A percentile compares a stretch with the other conserved stretches of the same genome.
Conservation (phyloP, 2,888 invertebrate genomes). For the Tenthredo distinguenda region DNA sequence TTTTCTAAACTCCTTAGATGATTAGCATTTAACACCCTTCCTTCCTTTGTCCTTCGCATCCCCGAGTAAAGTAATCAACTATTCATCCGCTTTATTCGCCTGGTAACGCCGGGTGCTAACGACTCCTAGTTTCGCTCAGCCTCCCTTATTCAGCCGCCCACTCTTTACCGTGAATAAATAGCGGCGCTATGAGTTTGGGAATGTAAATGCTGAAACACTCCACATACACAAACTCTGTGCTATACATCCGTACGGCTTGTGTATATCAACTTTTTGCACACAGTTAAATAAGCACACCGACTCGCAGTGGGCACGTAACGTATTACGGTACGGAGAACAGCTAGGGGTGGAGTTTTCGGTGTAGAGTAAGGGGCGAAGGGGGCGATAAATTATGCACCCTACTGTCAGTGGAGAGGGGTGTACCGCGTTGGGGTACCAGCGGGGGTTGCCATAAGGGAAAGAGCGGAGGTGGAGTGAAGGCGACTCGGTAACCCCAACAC, state of each 20-base stretch:
- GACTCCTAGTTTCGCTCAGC: conserved; percentile 31
- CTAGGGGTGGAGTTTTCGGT: conserved; percentile 1
- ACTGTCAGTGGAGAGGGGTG: conserved; percentile 36
- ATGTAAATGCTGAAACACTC: conserved; percentile 24
- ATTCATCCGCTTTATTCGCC: conserved; percentile 49
- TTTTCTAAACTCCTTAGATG: conserved; percentile 46
- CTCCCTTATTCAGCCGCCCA: conserved; percentile 8
- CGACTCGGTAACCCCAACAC: conserved; percentile 63
- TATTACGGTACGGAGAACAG: conserved; percentile 35
- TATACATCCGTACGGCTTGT: not conserved
- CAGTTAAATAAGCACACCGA: conserved; percentile 12
- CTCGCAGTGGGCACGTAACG: conserved; percentile 43
- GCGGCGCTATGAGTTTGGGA: conserved; percentile 21
- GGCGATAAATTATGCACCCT: conserved; percentile 77
- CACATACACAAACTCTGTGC: not conserved
- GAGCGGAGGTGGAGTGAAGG: conserved; percentile 59
- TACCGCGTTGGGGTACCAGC: conserved; percentile 48
- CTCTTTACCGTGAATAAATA: conserved; percentile 26
- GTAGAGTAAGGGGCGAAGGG: conserved; percentile 43
- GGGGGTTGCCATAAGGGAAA: conserved; percentile 57
- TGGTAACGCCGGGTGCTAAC: conserved; percentile 46
- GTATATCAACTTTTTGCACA: conserved; percentile 8
- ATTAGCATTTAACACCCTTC: conserved; percentile 40
- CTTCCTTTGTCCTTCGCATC: not conserved
- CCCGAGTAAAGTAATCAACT: conserved; percentile 41